Base-by-base conservation (phyloP, 1,140 invertebrate species). In the Ctenoplectra terminalis region DNA sequence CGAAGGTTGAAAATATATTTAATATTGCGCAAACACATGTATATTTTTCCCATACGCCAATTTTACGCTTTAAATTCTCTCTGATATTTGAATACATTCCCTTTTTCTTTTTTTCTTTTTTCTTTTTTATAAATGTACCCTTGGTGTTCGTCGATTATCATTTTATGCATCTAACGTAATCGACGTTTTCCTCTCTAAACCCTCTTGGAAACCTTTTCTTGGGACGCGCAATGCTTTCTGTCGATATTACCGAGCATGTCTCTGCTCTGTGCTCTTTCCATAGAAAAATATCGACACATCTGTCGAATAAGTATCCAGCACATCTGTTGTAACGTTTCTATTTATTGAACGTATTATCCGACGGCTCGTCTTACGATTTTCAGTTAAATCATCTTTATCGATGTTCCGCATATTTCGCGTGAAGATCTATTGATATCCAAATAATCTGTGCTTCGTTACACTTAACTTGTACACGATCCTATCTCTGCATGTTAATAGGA, bases 251-350 rank as follows among this genome's bases (percentile, higher is more conserved):
- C 76, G 81, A 82, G 83, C 86, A 73, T 87, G 88, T 90, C 88
- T 88, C 85, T 72, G 77, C 83, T 50, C 64, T 64, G 67, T 78
- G 40, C 71, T 77, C 66, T 70, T 77, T 86, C 72, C 31, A 85
- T 73, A 79, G 56, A 71, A 85, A 90, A 90, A 91, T 91, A 91
- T 91, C 88, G 90, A 90, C 90, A 90, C 86, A 91, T 88, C 89
- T 87, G 90, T 90, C 90, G 88, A 91, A 91, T 90, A 91, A 90
- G 87, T 88, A 91, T 88, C 89, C 72, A 70, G 76, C 87, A 86
- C 90, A 91, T 91, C 88, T 91, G 90, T 82, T 78, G 83, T 85
- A 80, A 90, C 78, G 76, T 88, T 76, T 90, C 82, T 81, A 84
- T 86, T 81, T 76, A 50, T 84, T 67, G 76, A 40, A 48, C 40